Conservation (phyloP, 2,113 vertebrate genomes). For the Dasypus novemcinctus region DNA sequence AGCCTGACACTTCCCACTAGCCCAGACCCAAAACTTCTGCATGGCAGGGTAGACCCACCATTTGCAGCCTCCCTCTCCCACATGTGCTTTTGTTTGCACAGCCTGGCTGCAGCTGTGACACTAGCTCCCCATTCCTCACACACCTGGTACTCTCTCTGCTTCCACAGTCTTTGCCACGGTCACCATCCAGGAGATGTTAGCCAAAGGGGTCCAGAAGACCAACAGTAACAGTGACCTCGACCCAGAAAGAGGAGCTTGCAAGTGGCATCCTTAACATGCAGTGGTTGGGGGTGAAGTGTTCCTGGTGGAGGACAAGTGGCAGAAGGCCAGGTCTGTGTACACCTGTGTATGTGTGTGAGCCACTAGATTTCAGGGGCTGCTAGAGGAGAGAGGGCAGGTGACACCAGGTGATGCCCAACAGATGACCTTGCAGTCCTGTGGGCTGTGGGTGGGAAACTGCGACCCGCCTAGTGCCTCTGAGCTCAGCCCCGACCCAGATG, state of each 20-base stretch:
- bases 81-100: rapidly evolving
- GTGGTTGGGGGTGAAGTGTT: neutral
- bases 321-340: neutral
- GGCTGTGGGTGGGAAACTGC: neutral
- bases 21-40: no score
- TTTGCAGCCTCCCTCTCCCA: no score
- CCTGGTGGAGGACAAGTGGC: neutral
- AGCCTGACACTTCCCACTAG: no score
- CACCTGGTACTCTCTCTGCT: neutral
- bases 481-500: neutral
- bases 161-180: no score
- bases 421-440: neutral
- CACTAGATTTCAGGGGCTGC: neutral
- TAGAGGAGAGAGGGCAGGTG: neutral
- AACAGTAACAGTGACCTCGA: neutral
- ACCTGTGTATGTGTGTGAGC: neutral
- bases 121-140: neutral
- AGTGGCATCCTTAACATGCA: no score
- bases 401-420: neutral
- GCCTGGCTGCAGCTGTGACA: neutral
- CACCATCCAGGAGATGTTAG: neutral
- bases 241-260: neutral
- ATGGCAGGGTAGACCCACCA: no score
- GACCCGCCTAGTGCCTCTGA: neutral
- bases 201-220: neutral